These are phyloP conservation scores for Sinocyclocheilus anshuiensis DNA, from an alignment of 2,113 vertebrate genomes.

Conservation along the genomic window DNA sequence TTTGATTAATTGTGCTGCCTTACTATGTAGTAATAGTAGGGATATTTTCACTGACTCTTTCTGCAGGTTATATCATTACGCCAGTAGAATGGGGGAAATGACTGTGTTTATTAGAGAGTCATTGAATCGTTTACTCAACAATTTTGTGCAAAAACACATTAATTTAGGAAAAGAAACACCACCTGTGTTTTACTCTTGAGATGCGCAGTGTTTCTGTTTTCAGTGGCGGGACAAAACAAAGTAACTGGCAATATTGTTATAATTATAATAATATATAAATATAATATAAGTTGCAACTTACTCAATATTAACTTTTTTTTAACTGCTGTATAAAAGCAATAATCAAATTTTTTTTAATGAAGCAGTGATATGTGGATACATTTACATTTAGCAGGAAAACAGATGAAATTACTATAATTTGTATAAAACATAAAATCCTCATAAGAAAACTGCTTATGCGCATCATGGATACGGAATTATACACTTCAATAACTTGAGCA, in stretches of 20 bases:
- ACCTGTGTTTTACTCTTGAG: neutral
- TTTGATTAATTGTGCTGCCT: too few relatives aligned
- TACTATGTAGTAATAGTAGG: too few relatives aligned
- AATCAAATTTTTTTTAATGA: neutral
- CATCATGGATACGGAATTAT: neutral
- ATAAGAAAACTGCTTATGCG: too few relatives aligned
- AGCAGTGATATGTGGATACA: neutral
- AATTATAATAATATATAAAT: too few relatives aligned
- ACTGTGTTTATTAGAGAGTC: neutral
- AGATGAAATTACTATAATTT: neutral
- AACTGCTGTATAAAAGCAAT: neutral
- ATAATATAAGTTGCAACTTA: neutral
- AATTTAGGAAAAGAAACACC: neutral
- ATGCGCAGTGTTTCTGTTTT: neutral
- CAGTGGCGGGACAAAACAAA: neutral
- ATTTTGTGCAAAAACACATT: neutral
- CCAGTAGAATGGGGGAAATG: neutral
- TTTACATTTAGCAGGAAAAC: neutral
- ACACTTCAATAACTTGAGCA: neutral
- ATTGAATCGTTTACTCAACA: neutral
- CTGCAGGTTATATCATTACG: neutral
- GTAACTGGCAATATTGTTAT: neutral
- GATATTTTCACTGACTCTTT: neutral
- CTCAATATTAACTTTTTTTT: neutral
- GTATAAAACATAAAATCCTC: neutral